phyloP scores from a whole-genome alignment of 2,113 vertebrate species.

The Muntiacus reevesi region DNA sequence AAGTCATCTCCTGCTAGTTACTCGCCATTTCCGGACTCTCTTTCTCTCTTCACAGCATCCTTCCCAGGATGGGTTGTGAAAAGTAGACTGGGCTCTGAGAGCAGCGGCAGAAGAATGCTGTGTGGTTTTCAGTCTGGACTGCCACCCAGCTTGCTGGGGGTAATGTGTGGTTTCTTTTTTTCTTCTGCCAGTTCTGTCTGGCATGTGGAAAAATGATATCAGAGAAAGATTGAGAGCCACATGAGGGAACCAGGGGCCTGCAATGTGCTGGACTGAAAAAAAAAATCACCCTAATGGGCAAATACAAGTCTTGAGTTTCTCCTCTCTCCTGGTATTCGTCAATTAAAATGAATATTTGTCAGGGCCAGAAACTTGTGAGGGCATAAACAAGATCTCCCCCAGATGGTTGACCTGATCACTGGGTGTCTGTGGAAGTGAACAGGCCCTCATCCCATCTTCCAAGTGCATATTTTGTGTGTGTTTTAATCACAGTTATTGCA shows the following conservation, averaged over 20 bases:
- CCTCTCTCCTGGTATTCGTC: background rate
- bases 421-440: background rate
- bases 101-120: background rate
- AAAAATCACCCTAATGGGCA: background rate
- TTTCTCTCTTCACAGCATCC: background rate
- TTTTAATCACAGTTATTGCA: background rate
- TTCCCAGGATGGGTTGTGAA: constrained; percentile 17
- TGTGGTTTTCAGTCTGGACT: background rate
- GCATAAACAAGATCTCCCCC: background rate
- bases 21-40: constrained; percentile 60
- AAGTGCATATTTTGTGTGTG: background rate
- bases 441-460: background rate
- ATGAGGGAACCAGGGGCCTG: background rate
- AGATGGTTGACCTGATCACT: background rate
- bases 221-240: background rate
- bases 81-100: background rate
- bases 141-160: background rate
- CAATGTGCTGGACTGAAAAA: background rate
- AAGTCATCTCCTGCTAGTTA: constrained; percentile 39
- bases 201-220: background rate
- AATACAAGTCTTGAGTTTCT: background rate
- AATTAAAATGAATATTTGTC: background rate
- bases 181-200: background rate
- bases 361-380: background rate
- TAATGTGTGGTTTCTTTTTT: background rate